A percentile compares a stretch with the other conserved stretches of the same genome.
Conservation (phyloP, 1,140 invertebrate species). For the Apis cerana region DNA sequence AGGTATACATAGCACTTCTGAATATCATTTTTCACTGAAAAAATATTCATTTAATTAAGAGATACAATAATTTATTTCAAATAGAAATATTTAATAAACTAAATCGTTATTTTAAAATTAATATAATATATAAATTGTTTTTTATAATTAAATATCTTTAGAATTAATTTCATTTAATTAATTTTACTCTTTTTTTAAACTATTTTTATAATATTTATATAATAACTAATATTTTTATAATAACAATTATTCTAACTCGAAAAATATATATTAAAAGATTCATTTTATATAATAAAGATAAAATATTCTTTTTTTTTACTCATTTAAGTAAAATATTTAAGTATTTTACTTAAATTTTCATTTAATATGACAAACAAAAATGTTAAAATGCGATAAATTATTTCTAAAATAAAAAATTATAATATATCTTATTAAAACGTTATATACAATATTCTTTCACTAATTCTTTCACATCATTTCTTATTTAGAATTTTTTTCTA, state of each 20-base stretch:
- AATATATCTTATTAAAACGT: conserved; percentile 27
- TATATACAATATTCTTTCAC: conserved; percentile 18
- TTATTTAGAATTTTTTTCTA: neutral
- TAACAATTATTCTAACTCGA: neutral
- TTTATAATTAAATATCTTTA: too few relatives aligned
- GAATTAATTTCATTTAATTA: too few relatives aligned
- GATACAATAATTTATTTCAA: neutral
- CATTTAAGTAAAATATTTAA: neutral
- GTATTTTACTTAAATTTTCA: too few relatives aligned
- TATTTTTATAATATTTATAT: too few relatives aligned
- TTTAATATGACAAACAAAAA: neutral
- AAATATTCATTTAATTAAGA: conserved; percentile 12
- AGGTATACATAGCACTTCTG: neutral
- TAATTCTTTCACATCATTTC: neutral
- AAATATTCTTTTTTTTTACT: neutral
- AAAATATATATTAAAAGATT: neutral
- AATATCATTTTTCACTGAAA: neutral
- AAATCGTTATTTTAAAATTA: neutral
- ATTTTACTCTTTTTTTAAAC: too few relatives aligned
- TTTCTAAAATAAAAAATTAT: conserved; percentile 23
- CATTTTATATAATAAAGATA: neutral
- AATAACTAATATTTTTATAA: neutral
- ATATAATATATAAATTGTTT: neutral
- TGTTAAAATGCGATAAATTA: conserved; percentile 17
- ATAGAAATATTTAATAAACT: neutral